Percentiles rank a stretch among this genome's conserved stretches.
phyloP scores from a whole-genome alignment of 1,140 invertebrate genomes.

The Neoseiulus cucumeris region DNA sequence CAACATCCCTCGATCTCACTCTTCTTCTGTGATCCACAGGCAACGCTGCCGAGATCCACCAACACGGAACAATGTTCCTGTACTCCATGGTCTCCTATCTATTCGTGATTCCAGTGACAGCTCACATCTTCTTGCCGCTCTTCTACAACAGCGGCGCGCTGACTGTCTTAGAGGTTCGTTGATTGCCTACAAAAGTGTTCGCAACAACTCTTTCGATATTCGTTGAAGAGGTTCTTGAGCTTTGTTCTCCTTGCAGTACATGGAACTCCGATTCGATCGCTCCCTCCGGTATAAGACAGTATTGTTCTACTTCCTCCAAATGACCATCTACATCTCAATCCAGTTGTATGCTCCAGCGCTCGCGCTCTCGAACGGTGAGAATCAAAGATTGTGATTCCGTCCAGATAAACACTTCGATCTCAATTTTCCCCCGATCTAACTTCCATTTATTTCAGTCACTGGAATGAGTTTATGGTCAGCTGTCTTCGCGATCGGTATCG shows the following conservation, averaged over 20 bases:
- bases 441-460: constrained; percentile 64
- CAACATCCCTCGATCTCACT: neutral
- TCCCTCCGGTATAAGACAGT: constrained; percentile 44
- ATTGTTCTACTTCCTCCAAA: constrained; percentile 54
- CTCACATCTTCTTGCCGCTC: constrained; percentile 61
- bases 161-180: constrained; percentile 62
- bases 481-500: constrained; percentile 53
- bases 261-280: constrained; percentile 57
- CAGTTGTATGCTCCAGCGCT: constrained; percentile 78
- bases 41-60: constrained; percentile 52
- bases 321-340: constrained; percentile 74
- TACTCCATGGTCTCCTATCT: constrained; percentile 60
- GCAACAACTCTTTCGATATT: neutral
- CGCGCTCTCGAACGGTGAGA: constrained; percentile 61
- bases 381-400: too few species aligned
- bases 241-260: constrained; percentile 39
- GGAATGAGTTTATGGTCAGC: constrained; percentile 47
- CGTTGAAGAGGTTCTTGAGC: constrained; percentile 6
- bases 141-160: constrained; percentile 65
- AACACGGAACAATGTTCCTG: constrained; percentile 57
- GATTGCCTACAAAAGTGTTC: neutral
- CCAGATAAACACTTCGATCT: too few species aligned
- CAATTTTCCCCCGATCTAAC: too few species aligned
- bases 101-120: constrained; percentile 53
- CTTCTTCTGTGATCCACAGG: neutral